These are phyloP conservation scores for Cryptophagus acutangulus DNA, from an alignment of 2,888 invertebrate genomes.

Conservation along the genomic window DNA sequence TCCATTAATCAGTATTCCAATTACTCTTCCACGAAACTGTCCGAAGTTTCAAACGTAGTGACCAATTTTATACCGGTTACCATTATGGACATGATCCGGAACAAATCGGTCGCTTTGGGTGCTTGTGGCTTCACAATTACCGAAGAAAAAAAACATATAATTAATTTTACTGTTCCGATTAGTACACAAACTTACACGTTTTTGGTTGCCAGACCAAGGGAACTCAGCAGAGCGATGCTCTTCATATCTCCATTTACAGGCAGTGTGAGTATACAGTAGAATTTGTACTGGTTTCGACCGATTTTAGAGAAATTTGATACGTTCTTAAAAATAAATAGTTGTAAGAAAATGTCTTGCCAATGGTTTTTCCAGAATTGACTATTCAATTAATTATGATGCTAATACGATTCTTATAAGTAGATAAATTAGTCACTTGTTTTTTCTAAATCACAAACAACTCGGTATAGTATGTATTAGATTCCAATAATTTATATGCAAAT, in stretches of 20 bases:
- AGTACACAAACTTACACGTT: conserved; percentile 76
- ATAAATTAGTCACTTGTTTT: no score
- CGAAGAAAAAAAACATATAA: conserved; percentile 48
- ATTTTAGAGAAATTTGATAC: no score
- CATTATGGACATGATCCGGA: conserved; percentile 51
- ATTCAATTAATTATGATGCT: no score
- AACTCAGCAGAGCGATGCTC: conserved; percentile 74
- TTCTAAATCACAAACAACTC: no score
- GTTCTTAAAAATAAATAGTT: no score
- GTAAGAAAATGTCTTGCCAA: no score
- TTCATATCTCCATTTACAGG: conserved; percentile 78
- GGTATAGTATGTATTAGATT: no score
- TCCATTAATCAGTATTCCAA: conserved; percentile 8
- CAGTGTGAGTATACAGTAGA: conserved; percentile 62
- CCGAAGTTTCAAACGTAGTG: conserved; percentile 28
- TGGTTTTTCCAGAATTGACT: no score
- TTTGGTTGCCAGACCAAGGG: conserved; percentile 71
- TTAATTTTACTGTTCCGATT: conserved; percentile 76
- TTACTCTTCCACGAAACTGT: conserved; percentile 12
- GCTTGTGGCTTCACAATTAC: conserved; percentile 59
- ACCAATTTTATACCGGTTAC: conserved; percentile 41
- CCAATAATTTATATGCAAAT: no score
- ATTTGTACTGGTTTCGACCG: no score
- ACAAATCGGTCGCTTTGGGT: conserved; percentile 53
- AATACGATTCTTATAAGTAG: no score